Percentiles rank a stretch among this genome's conserved stretches.
phyloP scores from a whole-genome alignment of 2,888 invertebrate genomes.

The Xylota segnis region DNA sequence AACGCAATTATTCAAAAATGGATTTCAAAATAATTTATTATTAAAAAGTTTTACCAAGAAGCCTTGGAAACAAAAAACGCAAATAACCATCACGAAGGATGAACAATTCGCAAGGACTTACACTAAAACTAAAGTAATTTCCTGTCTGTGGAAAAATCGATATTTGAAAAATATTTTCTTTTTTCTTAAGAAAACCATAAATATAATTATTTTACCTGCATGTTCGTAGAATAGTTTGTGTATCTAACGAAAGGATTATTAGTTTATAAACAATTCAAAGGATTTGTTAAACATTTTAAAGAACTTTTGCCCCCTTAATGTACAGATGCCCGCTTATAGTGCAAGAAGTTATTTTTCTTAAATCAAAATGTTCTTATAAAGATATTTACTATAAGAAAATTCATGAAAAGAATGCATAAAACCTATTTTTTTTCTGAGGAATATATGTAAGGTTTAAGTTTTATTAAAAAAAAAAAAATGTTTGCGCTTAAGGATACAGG shows the following conservation, averaged over 20 bases:
- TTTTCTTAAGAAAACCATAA: slow-evolving; percentile 7
- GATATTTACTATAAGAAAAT: neutral
- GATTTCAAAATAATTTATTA: neutral
- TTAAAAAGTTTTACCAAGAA: neutral
- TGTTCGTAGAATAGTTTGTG: too few relatives aligned
- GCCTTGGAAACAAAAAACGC: slow-evolving; percentile 5
- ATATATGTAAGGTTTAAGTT: neutral
- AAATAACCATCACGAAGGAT: slow-evolving; percentile 5
- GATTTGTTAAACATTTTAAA: too few relatives aligned
- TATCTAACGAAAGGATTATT: neutral
- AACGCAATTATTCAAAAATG: slow-evolving; percentile 29
- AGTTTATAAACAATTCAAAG: neutral
- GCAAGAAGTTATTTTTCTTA: neutral
- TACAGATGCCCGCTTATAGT: neutral
- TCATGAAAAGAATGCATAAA: neutral
- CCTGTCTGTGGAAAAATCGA: slow-evolving; percentile 56
- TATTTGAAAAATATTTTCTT: slow-evolving; percentile 16
- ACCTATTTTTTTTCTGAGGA: neutral
- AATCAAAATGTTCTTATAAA: neutral
- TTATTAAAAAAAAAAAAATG: neutral
- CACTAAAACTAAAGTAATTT: slow-evolving; percentile 43
- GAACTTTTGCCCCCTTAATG: neutral
- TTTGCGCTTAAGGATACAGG: slow-evolving; percentile 13
- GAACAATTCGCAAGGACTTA: slow-evolving; percentile 3
- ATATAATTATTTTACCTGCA: neutral